Evolutionary conservation across 2,797 vertebrate genomes (phyloP).

Genomic region (Myotis planiceps): DNA sequence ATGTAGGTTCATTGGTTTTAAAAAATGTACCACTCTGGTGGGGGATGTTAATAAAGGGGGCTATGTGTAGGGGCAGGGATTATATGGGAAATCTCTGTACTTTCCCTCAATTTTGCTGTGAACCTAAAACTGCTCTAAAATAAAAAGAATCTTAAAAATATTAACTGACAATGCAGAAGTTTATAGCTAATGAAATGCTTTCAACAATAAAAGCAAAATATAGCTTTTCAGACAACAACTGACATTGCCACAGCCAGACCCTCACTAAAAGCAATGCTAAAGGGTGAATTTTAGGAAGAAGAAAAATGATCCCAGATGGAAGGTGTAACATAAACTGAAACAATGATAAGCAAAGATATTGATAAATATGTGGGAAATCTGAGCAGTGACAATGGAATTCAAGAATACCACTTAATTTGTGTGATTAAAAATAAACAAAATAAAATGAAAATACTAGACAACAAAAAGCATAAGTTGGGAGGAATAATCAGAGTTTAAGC

Average conservation of each 20-base stretch:
- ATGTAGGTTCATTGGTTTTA: neutral
- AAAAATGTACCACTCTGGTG: neutral
- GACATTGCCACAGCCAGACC: neutral
- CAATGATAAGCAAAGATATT: neutral
- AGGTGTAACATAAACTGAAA: constrained; percentile 6
- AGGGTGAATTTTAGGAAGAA: neutral
- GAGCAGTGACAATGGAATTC: neutral
- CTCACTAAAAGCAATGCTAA: neutral
- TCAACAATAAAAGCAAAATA: constrained; percentile 28
- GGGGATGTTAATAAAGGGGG: neutral
- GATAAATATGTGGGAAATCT: neutral
- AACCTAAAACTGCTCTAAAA: neutral
- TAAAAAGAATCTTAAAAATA: neutral
- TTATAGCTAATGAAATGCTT: constrained; percentile 13
- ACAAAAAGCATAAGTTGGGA: neutral
- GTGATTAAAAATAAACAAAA: constrained; percentile 1
- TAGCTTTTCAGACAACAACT: constrained; percentile 27
- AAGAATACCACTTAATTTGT: neutral
- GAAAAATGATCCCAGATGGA: constrained; percentile 6
- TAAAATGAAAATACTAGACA: neutral
- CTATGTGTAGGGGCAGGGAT: neutral
- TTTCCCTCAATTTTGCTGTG: neutral
- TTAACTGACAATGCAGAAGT: neutral
- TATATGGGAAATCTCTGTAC: neutral
- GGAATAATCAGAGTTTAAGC: neutral